Base-by-base conservation (phyloP, 2,113 vertebrate species). In the Vidua macroura region DNA sequence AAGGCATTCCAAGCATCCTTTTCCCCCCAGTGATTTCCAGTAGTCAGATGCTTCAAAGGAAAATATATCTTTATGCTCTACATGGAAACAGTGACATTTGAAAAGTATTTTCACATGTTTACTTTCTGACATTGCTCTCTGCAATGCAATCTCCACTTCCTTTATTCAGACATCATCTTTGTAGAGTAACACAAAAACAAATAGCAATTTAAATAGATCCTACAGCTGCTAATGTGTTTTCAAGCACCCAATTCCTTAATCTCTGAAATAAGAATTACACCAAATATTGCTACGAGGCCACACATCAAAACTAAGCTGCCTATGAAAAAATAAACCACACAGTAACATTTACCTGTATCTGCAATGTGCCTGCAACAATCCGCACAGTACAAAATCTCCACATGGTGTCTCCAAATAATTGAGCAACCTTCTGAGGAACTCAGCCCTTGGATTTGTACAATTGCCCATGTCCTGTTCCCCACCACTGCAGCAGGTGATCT, bases 401-500 rank as follows among this genome's bases (percentile, higher is more conserved):
- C 74, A 35, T 66, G 86, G 78, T 87, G 81, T 93, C 89, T 95
- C 93, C 81, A 79, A 89, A 91, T 74, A 96, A 94, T 55, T 63
- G 20, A 92, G 13, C 70, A 93, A 86, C 72, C 88, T 94, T 83
- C 80, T 70, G 62, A 72, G 23, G 48, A 93, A 80, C 51, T 58
- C 41, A 24, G 63, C 20, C 21, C n/a, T 69, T 25, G 16, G 46
- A 77, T 12, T 20, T 14, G 58, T 78, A 78, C 84, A 93, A 82
- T 59, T 63, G 63, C 15, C 51, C 1, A 0, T 48, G 72, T 49
- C 76, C 86, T 72, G 31, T 2, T 95, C 58, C 72, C 53, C 63
- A 88, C 14, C 59, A 67, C 64, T 51, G 59, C 55, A 62, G 46
- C 24, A 62, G n/a, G 3, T 83, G 27, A 88, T 58, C 41, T 77